Evolutionary conservation across 2,888 invertebrate genomes (phyloP).

Genomic region (Hymenopus coronatus): DNA sequence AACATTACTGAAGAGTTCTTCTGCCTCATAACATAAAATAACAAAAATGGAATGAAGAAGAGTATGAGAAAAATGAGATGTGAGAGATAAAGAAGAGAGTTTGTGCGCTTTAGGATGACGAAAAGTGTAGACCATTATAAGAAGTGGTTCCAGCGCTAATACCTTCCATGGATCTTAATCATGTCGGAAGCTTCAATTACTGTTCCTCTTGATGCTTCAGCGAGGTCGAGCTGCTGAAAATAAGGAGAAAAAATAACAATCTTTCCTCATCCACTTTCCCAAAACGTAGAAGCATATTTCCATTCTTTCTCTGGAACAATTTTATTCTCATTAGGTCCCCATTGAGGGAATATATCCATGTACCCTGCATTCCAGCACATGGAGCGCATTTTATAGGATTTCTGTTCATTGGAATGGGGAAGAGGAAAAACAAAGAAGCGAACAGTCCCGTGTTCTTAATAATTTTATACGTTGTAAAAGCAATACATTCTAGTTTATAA

Average conservation of each 20-base stretch:
- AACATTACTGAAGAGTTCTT: too few species aligned
- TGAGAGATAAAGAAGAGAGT: neutral
- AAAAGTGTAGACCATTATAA: neutral
- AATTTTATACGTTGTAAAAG: too few species aligned
- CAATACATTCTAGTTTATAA: too few species aligned
- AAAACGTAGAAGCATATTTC: neutral
- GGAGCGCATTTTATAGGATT: too few species aligned
- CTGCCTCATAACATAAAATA: neutral
- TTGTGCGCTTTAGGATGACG: neutral
- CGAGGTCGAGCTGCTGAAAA: neutral
- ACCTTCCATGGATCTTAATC: conserved; percentile 4
- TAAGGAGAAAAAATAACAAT: neutral
- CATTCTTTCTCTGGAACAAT: neutral
- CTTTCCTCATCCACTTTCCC: neutral
- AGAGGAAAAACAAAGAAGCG: neutral
- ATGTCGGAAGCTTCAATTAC: conserved; percentile 1
- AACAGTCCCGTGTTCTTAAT: neutral
- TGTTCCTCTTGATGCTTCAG: neutral
- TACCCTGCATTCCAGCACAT: neutral
- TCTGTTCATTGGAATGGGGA: too few species aligned
- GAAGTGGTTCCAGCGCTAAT: neutral
- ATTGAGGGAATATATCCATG: neutral
- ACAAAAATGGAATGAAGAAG: neutral
- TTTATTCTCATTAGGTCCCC: conserved; percentile 4
- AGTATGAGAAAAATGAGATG: neutral